Evolutionary conservation across 2,113 vertebrate species (phyloP), one percentile per base, ranked within the genome.

Genomic region (Bolborhynchus lineola): DNA sequence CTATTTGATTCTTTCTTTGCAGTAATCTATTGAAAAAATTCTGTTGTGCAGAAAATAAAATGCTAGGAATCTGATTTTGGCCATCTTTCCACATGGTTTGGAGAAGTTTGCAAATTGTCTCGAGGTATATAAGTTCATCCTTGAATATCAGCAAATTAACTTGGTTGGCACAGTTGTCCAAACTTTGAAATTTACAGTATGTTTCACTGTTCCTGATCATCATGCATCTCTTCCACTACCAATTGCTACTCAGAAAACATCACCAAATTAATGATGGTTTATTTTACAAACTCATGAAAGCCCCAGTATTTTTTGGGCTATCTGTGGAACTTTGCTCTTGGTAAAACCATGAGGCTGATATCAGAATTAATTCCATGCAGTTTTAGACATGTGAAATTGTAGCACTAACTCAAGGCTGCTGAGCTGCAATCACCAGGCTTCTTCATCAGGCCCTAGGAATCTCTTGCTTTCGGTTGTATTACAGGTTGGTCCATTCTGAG

Each of bases 341-440:
- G 10, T 76, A 59, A 89, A 88, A 52, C 39, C 7, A 5, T 11
- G 33, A 70, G 35, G 16, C 50, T 46, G 53, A 89, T 37, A 29
- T 37, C 39, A 79, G 67, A 59, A 79, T 72, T 62, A 42, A 80
- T 76, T 52, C 69, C 3, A 5, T 33, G 9, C n/a, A 4, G 31
- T 86, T 53, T 53, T 69, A 69, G 75, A 21, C 29, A 41, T 0
- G 0, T 7, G 62, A 33, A 60, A 39, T 19, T 1, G 2, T 18
- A 72, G 28, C 28, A 35, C 28, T 69, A 37, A 13, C 31, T 29
- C 55, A 46, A 18, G 25, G 11, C 62, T 64, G 49, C n/a, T 44
- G 37, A 79, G 59, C n/a, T 57, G 44, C 47, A 11, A 6, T 24
- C 53, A 35, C 82, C 1, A 3, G 14, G 18, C 24, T 47, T 37